phyloP scores from a whole-genome alignment of 2,888 invertebrate genomes.

The Arrhopalites spinosus region DNA sequence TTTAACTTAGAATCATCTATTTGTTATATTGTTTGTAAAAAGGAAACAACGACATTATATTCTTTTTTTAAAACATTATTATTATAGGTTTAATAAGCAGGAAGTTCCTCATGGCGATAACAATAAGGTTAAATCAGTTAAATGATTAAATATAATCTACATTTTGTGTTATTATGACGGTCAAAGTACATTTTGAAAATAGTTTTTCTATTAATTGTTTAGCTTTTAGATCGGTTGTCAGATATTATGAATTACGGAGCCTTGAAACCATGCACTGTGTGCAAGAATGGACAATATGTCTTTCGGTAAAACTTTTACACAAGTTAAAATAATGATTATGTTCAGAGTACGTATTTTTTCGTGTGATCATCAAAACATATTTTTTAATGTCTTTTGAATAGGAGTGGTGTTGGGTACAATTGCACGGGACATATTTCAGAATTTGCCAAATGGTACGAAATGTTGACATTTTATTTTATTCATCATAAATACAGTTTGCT shows the following conservation, averaged over 20 bases:
- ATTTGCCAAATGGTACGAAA: conserved; percentile 79
- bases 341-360: neutral
- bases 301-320: conserved; percentile 58
- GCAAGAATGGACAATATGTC: conserved; percentile 71
- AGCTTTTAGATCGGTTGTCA: conserved; percentile 77
- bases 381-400: conserved; percentile 54
- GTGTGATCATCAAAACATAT: too few relatives aligned
- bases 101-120: conserved; percentile 62
- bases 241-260: conserved; percentile 91
- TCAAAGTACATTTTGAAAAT: too few relatives aligned
- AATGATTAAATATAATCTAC: too few relatives aligned
- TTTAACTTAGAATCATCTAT: too few relatives aligned
- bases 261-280: conserved; percentile 76
- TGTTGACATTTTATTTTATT: neutral
- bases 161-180: too few relatives aligned
- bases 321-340: conserved; percentile 32
- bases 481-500: conserved; percentile 35
- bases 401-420: conserved; percentile 75
- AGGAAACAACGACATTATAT: neutral
- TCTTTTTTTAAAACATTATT: neutral
- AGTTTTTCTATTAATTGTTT: conserved; percentile 57
- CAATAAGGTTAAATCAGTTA: too few relatives aligned
- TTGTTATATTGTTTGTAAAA: too few relatives aligned
- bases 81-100: conserved; percentile 77
- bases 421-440: conserved; percentile 83